Conservation (phyloP, 2,113 vertebrate species). For the cattle (Bos taurus) region DNA sequence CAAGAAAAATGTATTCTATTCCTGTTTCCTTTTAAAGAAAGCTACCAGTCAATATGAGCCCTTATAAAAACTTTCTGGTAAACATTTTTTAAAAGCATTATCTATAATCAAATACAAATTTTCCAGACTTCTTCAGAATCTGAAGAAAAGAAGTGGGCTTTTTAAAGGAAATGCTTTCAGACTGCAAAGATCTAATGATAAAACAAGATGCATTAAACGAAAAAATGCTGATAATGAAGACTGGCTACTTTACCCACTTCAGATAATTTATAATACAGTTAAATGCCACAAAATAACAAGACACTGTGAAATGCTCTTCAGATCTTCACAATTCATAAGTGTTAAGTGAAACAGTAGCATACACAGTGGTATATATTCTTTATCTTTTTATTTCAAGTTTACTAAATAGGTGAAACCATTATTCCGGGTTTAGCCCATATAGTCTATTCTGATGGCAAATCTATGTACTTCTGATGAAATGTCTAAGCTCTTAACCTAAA, state of each 20-base stretch:
- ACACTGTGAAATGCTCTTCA: neutral
- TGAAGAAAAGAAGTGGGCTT: neutral
- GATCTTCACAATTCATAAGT: neutral
- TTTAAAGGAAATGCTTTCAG: neutral
- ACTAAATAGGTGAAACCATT: neutral
- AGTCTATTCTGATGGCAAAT: neutral
- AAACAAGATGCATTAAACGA: conserved; percentile 2
- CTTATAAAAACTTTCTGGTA: neutral
- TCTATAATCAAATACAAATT: conserved; percentile 14
- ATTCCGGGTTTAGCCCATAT: neutral
- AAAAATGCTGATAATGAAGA: neutral
- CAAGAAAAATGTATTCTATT: neutral
- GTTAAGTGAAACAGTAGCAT: neutral
- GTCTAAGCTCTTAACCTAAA: neutral
- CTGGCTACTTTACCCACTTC: neutral
- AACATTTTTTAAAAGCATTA: neutral
- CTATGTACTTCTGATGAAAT: neutral
- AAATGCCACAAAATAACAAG: neutral
- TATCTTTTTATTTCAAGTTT: neutral
- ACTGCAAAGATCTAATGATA: neutral
- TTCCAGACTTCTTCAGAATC: conserved; percentile 4
- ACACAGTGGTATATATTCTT: neutral
- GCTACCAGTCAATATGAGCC: neutral
- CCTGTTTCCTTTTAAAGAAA: conserved; percentile 34
- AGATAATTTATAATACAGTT: neutral